Percentiles rank a stretch among this genome's conserved stretches.
Conservation (phyloP, 2,888 invertebrate genomes). For the Fragum fragum region DNA sequence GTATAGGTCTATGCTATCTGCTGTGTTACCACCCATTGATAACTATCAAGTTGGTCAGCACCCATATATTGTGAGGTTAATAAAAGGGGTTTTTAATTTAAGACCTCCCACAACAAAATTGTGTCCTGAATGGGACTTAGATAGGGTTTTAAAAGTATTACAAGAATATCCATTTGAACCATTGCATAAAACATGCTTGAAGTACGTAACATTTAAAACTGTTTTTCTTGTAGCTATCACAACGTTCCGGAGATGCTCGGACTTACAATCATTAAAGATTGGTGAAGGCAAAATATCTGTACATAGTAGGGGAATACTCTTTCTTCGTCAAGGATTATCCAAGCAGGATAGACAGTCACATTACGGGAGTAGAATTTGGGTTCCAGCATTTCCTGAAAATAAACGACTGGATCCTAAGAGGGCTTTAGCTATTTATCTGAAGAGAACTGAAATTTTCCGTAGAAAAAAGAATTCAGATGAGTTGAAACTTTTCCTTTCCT, state of each 20-base stretch:
- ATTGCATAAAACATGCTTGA: constrained; percentile 29
- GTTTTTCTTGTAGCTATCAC: constrained; percentile 31
- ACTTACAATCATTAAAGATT: constrained; percentile 29
- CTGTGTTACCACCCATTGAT: constrained; percentile 29
- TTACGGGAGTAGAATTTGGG: constrained; percentile 6
- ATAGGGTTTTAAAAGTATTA: constrained; percentile 8
- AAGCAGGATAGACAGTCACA: constrained; percentile 35
- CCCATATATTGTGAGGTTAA: constrained; percentile 30
- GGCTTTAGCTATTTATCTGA: constrained; percentile 31
- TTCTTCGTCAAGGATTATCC: constrained; percentile 27
- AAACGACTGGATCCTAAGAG: constrained; percentile 32
- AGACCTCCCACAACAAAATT: constrained; percentile 31
- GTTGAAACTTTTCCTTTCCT: constrained; percentile 1
- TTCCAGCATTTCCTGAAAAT: constrained; percentile 24
- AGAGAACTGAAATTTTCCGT: constrained; percentile 31
- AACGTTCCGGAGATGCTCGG: constrained; percentile 25
- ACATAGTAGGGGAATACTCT: constrained; percentile 19
- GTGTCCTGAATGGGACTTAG: constrained; percentile 43
- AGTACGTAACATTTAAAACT: constrained; percentile 30
- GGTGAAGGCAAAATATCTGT: constrained; percentile 30
- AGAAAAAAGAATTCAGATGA: not conserved
- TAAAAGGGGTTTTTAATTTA: constrained; percentile 39
- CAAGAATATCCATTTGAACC: constrained; percentile 39
- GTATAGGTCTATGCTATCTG: constrained; percentile 38
- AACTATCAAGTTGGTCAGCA: constrained; percentile 38